Base-by-base conservation (phyloP, 2,113 vertebrate genomes). In the Orientallactaga bullata region DNA sequence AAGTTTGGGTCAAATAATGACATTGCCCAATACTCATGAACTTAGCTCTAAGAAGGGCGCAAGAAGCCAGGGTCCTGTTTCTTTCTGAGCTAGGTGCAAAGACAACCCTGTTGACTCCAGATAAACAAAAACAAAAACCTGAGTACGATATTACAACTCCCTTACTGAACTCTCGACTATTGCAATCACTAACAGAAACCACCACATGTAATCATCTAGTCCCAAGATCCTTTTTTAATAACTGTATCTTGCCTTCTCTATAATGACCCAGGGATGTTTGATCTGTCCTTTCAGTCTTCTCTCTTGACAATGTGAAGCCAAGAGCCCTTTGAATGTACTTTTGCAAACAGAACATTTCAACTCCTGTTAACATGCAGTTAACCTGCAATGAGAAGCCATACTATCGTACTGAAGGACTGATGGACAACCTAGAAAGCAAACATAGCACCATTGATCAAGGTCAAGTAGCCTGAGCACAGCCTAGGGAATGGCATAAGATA, bases 271-370 rank as follows among this genome's bases (percentile, higher is more conserved):
- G 61, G 11, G 85, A 94, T 76, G 35, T 60, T 35, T 65, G 1
- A 7, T 13, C 71, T 93, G n/a, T 79, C 42, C 63, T 95, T 86
- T 63, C 55, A 37, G 0, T 80, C 61, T 82, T 88, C 61, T 80
- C 42, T 74, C 35, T 24, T 21, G 21, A 47, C 63, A 82, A n/a
- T 30, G 85, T 92, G 17, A 94, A 96, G 80, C 71, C 92, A 20
- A 55, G n/a, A 92, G 72, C 85, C 37, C 76, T 88, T 93, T 90
- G 32, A 74, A 66, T 91, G 55, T 63, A 61, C 42, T 63, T 93
- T 88, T 88, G 79, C 15, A 30, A 65, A 88, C 30, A 68, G 35
- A 84, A n/a, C 66, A 28, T 87, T 35, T 47, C 51, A 18, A 11
- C 42, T 63, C 78, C 47, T 83, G n/a, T 83, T 85, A 91, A 63